Base-by-base conservation (phyloP, 37 sponge, comb jelly and placozoan species). In the Chondrilla cf. caribensis region DNA sequence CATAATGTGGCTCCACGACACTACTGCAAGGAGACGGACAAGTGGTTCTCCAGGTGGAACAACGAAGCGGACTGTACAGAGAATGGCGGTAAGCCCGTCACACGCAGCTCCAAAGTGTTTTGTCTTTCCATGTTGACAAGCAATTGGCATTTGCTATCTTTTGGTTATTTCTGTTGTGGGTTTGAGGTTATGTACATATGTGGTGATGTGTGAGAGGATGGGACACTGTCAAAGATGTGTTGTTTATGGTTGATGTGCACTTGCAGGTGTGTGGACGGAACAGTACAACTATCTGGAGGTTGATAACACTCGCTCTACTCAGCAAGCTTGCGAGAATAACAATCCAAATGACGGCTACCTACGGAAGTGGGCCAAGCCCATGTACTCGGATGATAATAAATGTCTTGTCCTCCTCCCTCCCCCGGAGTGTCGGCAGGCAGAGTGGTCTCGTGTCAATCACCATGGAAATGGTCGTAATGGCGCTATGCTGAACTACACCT, bases 391-490 rank as follows among this genome's bases (percentile, higher is more conserved):
- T 15, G 18, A 0, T 4, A 19, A 29, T 3, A 28, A 21, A 21
- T 96, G 97, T 58, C 83, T 92, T 9, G 85, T 93, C 0, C 81
- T 93, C 1, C 93, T 88, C 36, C 35, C 55, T 0, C 70, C 87
- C 0, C 97, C 97, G 0, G 88, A 77, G 26, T 98, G 99, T 77
- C 38, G 31, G 6, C 86, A 82, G 44, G 97, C 84, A 0, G 85
- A 75, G 0, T 98, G 99, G 99, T 80, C 93, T 19, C 86, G 99
- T 47, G 95, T 87, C 35, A 98, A 98, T 86, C 99, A 98, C 86
- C 95, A 89, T 82, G 99, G 99, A 22, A 98, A 98, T 82, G 89
- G 97, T n/a, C 78, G 97, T 14, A 86, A 87, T 54, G 97, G 92
- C 19, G 85, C 84, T 15, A 85, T 93, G 2, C 86, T 91, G 26